Evolutionary conservation across 92 coral and sea anemone genomes (phyloP).

Genomic region (Epizoanthus scotinus): DNA sequence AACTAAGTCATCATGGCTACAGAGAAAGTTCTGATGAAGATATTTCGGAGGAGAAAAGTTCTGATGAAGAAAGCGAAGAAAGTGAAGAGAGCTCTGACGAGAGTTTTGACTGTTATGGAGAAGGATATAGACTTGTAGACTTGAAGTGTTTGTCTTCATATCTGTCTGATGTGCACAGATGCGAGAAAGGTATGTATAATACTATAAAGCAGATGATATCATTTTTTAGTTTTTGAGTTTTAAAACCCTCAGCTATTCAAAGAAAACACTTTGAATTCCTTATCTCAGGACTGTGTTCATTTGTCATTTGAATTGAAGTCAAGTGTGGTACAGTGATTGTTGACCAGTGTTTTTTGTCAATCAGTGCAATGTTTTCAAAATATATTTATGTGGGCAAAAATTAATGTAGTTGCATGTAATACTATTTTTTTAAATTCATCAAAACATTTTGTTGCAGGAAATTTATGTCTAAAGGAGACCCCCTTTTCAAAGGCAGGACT

Average conservation of each 20-base stretch:
- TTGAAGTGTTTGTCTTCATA: constrained; percentile 17
- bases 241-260: constrained; percentile 1
- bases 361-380: not conserved
- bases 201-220: not conserved
- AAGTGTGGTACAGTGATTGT: constrained; percentile 6
- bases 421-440: not conserved
- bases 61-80: not conserved
- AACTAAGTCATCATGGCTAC: not conserved
- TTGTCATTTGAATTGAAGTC: constrained; percentile 27
- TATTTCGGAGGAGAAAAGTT: not conserved
- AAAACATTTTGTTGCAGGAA: constrained; percentile 14
- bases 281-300: constrained; percentile 38
- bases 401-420: not conserved
- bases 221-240: constrained; percentile 7
- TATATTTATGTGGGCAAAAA: not conserved
- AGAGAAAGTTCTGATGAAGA: constrained; percentile 4
- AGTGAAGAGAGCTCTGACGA: constrained; percentile 13
- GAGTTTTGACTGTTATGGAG: constrained; percentile 9
- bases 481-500: constrained; percentile 20
- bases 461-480: constrained; percentile 22
- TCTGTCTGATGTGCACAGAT: constrained; percentile 18
- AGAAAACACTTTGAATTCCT: constrained; percentile 2
- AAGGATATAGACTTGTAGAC: constrained; percentile 10
- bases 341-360: not conserved
- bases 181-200: constrained; percentile 9